Base-by-base conservation (phyloP, 2,888 invertebrate species). In the Herminia tarsipennalis region DNA sequence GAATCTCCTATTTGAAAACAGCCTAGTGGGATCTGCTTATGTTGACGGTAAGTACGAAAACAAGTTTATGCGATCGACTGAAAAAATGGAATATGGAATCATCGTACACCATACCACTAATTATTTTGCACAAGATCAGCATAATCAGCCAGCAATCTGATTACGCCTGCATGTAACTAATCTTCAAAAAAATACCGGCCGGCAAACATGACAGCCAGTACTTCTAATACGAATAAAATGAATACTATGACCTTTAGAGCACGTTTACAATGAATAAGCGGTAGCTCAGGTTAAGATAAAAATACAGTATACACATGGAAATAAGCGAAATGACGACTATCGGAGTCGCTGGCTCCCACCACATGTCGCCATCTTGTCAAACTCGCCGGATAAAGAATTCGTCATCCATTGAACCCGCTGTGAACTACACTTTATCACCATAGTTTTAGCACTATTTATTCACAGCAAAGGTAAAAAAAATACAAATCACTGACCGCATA, bases 341-440 rank as follows among this genome's bases (percentile, higher is more conserved):
- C 69, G 55, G 76, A 82, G 80, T 44, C 40, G 21, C 73, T 66
- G 70, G 62, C 69, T 78, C 73, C 76, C 72, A 86, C 87, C 89
- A 88, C 91, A 89, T 91, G 91, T 91, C 91, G 91, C 91, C 91
- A 91, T 91, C 85, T 91, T 91, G 91, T 89, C 86, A 89, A 80
- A 84, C 81, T 86, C 76, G 83, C 86, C 84, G 86, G 81, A 85
- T 76, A 76, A 70, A 64, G 71, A 77, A 82, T 83, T 87, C 78
- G 84, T 86, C 86, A 86, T 81, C 80, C 81, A 71, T 55, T 47
- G 66, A 69, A 53, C 67, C 58, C 64, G 58, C 30, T 66, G 59
- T 27, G 57, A 50, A 47, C 53, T 56, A 51, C 78, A 81, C 80
- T 78, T 56, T 57, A 56, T 58, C 78, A 80, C 61, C 37, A 18